phyloP scores from a whole-genome alignment of 2,797 vertebrate species.

The Sphenopsis melanotis region DNA sequence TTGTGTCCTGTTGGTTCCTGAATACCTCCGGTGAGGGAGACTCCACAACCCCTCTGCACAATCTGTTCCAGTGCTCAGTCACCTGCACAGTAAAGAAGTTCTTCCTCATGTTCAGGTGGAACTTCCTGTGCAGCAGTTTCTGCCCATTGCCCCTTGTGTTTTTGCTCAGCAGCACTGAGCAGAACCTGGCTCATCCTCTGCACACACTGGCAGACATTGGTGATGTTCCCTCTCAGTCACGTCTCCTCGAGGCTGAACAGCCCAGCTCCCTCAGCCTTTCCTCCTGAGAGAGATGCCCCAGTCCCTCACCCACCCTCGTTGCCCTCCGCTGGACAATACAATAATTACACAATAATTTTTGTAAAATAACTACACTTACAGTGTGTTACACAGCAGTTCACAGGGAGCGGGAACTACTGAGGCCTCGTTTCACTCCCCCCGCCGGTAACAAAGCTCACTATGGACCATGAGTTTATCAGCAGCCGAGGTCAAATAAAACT shows the following conservation, averaged over 20 bases:
- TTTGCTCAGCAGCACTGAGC: background rate
- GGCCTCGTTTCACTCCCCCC: background rate
- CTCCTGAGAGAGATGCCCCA: rapidly evolving
- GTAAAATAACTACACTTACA: background rate
- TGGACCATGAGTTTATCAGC: background rate
- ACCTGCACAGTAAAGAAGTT: background rate
- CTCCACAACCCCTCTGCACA: background rate
- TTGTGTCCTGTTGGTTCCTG: background rate
- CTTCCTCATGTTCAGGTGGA: background rate
- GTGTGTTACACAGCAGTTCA: background rate
- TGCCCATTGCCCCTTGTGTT: rapidly evolving
- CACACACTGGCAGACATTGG: rapidly evolving
- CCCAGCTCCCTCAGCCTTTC: background rate
- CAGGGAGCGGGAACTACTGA: background rate
- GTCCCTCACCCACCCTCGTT: background rate
- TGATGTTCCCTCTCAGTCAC: rapidly evolving
- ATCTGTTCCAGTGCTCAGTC: rapidly evolving
- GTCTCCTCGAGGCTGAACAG: too few relatives aligned
- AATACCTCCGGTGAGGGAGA: background rate
- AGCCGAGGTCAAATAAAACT: background rate
- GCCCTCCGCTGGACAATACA: background rate
- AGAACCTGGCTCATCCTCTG: background rate
- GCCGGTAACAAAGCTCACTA: background rate
- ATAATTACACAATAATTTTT: background rate
- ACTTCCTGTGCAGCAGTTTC: background rate